Percentiles rank a stretch among this genome's conserved stretches.
These are phyloP conservation scores for Phainopepla nitens DNA, from an alignment of 2,113 vertebrate genomes.

Conservation along the genomic window DNA sequence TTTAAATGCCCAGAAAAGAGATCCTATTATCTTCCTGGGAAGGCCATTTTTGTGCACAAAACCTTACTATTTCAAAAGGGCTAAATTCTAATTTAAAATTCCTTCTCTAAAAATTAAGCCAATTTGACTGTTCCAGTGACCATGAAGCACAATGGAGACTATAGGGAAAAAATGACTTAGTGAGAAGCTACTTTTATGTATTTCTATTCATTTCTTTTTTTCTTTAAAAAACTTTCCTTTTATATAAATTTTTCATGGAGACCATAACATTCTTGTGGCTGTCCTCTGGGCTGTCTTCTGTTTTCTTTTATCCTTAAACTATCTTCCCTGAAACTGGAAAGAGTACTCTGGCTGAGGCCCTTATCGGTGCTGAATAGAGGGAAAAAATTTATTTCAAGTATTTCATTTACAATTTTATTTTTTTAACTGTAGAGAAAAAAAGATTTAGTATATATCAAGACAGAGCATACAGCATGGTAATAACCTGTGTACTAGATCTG, in stretches of 20 bases:
- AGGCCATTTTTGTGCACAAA: not conserved
- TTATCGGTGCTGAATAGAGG: not conserved
- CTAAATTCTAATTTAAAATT: not conserved
- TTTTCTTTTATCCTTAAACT: conserved; percentile 1
- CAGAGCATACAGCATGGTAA: not conserved
- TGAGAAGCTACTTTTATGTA: not conserved
- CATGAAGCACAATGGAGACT: not conserved
- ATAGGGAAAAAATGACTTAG: not conserved
- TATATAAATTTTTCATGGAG: not conserved
- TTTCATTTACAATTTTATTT: conserved; percentile 13
- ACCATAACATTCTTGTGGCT: not conserved
- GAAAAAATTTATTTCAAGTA: not conserved
- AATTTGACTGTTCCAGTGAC: not conserved
- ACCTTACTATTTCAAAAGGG: not conserved
- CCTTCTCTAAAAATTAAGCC: not conserved
- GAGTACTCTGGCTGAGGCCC: not conserved
- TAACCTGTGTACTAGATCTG: not conserved
- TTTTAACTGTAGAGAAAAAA: not conserved
- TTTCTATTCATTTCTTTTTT: not conserved
- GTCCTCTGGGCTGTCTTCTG: not conserved
- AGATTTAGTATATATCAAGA: not conserved
- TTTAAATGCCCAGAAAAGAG: not conserved
- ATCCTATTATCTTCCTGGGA: not conserved
- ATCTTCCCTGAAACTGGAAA: not conserved
- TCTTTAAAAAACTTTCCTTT: not conserved